Conservation (phyloP, 2,113 vertebrate species). For the Microtus oregoni region DNA sequence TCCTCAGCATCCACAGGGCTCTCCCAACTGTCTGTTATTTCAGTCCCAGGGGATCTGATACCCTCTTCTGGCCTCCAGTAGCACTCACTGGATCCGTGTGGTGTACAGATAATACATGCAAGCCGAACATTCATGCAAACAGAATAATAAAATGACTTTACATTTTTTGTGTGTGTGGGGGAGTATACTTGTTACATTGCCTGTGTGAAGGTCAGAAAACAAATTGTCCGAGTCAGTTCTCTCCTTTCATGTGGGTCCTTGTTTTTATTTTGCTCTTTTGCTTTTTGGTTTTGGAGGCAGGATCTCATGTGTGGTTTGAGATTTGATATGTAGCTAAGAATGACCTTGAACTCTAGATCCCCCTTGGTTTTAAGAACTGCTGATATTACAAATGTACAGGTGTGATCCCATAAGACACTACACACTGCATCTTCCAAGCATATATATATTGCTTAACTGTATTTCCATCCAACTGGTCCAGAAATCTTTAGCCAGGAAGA, state of each 20-base stretch:
- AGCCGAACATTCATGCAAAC: background rate
- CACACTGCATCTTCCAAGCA: too few relatives aligned
- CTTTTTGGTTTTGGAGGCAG: background rate
- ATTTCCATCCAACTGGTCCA: background rate
- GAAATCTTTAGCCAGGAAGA: background rate
- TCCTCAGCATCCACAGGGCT: background rate
- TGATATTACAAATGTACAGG: background rate
- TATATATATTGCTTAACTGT: background rate
- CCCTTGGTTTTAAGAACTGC: background rate
- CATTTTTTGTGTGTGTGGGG: background rate
- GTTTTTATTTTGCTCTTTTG: background rate
- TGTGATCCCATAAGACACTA: too few relatives aligned
- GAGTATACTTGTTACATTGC: background rate
- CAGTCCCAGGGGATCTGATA: background rate
- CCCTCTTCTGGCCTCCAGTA: background rate
- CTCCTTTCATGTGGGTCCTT: background rate
- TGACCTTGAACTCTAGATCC: background rate
- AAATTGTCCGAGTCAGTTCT: background rate
- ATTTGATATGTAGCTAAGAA: background rate
- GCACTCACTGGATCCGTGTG: background rate
- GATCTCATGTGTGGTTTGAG: background rate
- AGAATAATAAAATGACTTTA: background rate
- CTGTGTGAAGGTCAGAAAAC: background rate
- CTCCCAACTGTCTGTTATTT: background rate
- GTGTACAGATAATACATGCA: background rate